Evolutionary conservation across 1,140 invertebrate genomes (phyloP).

Genomic region (Drosophila nannoptera): DNA sequence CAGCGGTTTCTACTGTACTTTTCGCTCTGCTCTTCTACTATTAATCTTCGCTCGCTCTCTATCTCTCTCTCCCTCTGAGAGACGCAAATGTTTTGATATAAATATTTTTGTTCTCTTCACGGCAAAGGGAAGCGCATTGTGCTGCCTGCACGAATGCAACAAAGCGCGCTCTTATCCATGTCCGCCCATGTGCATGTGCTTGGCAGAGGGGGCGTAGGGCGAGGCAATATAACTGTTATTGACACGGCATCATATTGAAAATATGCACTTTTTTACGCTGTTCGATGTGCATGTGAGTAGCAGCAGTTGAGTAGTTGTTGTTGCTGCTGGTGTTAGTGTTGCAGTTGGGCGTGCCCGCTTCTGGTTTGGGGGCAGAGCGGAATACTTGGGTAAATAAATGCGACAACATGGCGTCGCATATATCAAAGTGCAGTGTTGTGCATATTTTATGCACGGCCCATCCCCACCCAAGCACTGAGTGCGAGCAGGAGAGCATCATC

Average conservation of each 20-base stretch:
- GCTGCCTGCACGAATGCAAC: slow-evolving; percentile 2
- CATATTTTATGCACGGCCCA: slow-evolving; percentile 39
- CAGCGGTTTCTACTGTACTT: neutral
- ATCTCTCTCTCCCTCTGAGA: no score
- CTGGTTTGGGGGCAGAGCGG: neutral
- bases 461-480: slow-evolving; percentile 8
- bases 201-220: slow-evolving; percentile 1
- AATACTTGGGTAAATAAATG: slow-evolving; percentile 66
- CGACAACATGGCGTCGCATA: slow-evolving; percentile 56
- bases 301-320: neutral
- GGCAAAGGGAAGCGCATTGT: slow-evolving; percentile 5
- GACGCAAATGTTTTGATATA: neutral
- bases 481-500: slow-evolving; percentile 41
- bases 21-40: no score
- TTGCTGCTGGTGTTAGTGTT: slow-evolving; percentile 1
- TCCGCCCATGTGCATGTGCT: slow-evolving; percentile 19
- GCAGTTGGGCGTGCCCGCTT: neutral
- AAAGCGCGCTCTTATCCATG: neutral
- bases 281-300: slow-evolving; percentile 23
- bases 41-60: no score
- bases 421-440: slow-evolving; percentile 53
- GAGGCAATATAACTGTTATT: slow-evolving; percentile 72
- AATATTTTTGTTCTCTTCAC: neutral
- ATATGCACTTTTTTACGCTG: slow-evolving; percentile 49
- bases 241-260: slow-evolving; percentile 75